Conservation (phyloP, 2,797 vertebrate species). For the Macropodus opercularis region DNA sequence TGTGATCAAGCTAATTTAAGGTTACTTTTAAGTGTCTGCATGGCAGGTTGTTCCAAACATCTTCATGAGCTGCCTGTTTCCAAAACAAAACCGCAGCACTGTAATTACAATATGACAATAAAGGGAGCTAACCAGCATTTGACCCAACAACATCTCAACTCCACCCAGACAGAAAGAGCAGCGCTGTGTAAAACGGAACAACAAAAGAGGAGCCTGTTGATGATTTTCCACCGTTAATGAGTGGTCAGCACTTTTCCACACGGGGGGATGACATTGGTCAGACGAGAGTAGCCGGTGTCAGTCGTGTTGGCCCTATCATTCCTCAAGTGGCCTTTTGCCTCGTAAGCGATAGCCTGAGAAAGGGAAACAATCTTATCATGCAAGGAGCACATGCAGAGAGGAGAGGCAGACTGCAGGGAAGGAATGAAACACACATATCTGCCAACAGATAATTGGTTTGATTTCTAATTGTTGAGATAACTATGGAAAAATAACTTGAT, state of each 20-base stretch:
- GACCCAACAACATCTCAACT: conserved; percentile 49
- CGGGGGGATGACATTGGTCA: conserved; percentile 30
- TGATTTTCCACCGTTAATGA: conserved; percentile 20
- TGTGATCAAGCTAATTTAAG: conserved; percentile 68
- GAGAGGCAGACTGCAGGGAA: conserved; percentile 53
- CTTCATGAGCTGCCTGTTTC: conserved; percentile 57
- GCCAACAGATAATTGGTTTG: conserved; percentile 48
- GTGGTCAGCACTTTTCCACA: conserved; percentile 39
- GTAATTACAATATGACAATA: conserved; percentile 68
- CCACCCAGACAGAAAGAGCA: conserved; percentile 32
- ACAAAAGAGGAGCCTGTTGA: conserved; percentile 2
- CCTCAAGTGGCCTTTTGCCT: conserved; percentile 75
- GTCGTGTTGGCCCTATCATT: conserved; percentile 70
- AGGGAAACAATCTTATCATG: conserved; percentile 72
- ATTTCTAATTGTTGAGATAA: conserved; percentile 44
- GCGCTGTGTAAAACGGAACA: neutral
- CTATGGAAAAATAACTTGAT: neutral
- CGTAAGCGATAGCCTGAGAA: conserved; percentile 71
- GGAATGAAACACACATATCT: conserved; percentile 30
- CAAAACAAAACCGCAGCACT: conserved; percentile 64
- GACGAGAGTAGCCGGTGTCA: conserved; percentile 55
- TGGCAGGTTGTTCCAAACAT: conserved; percentile 61
- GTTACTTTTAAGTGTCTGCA: conserved; percentile 47
- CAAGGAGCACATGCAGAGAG: conserved; percentile 34
- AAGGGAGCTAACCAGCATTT: conserved; percentile 51